A percentile compares a stretch with the other conserved stretches of the same genome.
These are phyloP conservation scores for Yponomeuta sedellus DNA, from an alignment of 2,888 invertebrate genomes.

Conservation along the genomic window DNA sequence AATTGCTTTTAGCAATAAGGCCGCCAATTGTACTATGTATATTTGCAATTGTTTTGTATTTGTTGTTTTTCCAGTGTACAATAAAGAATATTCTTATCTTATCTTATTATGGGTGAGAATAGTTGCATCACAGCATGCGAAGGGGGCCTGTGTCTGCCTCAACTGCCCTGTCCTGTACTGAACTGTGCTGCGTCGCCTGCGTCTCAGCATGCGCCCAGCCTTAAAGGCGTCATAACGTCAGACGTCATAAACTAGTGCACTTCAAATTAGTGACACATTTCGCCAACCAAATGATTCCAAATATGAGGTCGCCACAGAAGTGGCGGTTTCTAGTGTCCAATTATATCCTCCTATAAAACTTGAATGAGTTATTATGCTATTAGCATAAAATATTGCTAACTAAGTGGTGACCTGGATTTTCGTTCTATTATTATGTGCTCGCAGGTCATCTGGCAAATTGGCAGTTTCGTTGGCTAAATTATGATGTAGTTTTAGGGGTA, in stretches of 20 bases:
- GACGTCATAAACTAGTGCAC: not conserved
- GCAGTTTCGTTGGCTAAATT: constrained; percentile 48
- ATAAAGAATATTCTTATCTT: too few relatives aligned
- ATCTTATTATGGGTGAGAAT: too few relatives aligned
- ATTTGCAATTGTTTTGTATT: too few relatives aligned
- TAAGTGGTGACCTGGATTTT: constrained; percentile 50
- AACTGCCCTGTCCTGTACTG: too few relatives aligned
- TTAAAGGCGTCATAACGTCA: not conserved
- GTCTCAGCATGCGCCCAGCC: too few relatives aligned
- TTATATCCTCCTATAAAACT: constrained; percentile 34
- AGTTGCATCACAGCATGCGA: too few relatives aligned
- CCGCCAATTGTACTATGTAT: too few relatives aligned
- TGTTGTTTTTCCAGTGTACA: too few relatives aligned
- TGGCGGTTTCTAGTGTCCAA: constrained; percentile 5
- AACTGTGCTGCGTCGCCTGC: too few relatives aligned
- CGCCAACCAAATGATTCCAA: not conserved
- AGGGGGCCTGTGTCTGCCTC: too few relatives aligned
- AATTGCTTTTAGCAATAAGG: too few relatives aligned
- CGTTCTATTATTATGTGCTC: constrained; percentile 41
- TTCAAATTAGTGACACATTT: not conserved
- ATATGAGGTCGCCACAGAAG: not conserved
- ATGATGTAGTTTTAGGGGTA: constrained; percentile 36
- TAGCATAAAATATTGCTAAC: constrained; percentile 47
- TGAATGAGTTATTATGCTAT: constrained; percentile 49
- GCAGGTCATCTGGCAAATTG: not conserved